Evolutionary conservation across 2,113 vertebrate species (phyloP), one percentile per base, ranked within the genome.

Genomic region (Myotis yumanensis): DNA sequence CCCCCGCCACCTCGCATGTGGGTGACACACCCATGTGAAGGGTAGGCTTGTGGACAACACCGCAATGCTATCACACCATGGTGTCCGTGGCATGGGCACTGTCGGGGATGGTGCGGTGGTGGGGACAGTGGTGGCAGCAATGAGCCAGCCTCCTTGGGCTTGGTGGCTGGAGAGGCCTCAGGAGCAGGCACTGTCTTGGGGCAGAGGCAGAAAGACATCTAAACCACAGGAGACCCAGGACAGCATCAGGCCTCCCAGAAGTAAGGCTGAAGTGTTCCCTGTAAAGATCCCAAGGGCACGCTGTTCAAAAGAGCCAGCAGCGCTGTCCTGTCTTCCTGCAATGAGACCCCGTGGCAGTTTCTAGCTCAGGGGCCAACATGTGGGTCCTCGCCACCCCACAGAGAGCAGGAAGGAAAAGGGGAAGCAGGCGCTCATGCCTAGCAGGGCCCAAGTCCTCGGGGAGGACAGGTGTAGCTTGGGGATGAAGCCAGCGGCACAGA

Each of bases 31-130:
- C 20, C 1, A 4, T 5, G 9, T 0, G 4, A 48, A 3, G 7
- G 69, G 15, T 0, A 1, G 10, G 7, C 32, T 25, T 71, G 35
- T 11, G 35, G 30, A 15, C 8, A 7, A n/a, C 16, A 18, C 30
- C 14, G 43, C 12, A 3, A 48, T 7, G 23, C 0, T 25, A 15
- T 3, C 3, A 5, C 12, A 23, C 28, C 1, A 1, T 17, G 69
- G 1, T 22, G 40, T 30, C 10, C 28, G 28, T 0, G 51, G 51
- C 11, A 14, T 25, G 37, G 75, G 35, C 2, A 4, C 25, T 25
- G 3, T 4, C 0, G 0, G 40, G n/a, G 0, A 32, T 0, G 3
- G 11, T 16, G 62, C 16, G 0, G 5, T 5, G 68, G 30, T n/a
- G 46, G 23, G 17, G 77, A 16, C 30, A 5, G 5, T 0, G 28